Evolutionary conservation across 2,888 invertebrate species (phyloP).

Genomic region (Leuctra nigra): DNA sequence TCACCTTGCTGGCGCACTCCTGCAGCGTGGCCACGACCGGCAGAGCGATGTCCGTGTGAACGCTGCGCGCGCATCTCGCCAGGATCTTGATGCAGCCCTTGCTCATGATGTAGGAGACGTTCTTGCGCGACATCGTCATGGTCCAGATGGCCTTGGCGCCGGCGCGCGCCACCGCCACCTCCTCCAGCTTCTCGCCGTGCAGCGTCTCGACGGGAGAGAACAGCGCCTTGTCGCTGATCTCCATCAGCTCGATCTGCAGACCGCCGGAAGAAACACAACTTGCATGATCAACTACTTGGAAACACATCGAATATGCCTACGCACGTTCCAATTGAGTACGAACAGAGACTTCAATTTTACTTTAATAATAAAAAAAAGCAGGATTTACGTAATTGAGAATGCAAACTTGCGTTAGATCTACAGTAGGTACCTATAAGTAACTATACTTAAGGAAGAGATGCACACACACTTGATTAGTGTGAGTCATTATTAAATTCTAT

Average conservation of each 20-base stretch:
- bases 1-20: conserved; percentile 74
- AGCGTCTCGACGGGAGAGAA: conserved; percentile 54
- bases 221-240: conserved; percentile 57
- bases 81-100: conserved; percentile 60
- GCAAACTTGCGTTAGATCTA: too few species aligned
- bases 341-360: too few species aligned
- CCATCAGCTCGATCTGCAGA: conserved; percentile 73
- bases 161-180: conserved; percentile 64
- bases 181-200: conserved; percentile 53
- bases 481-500: too few species aligned
- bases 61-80: conserved; percentile 69
- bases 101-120: conserved; percentile 72
- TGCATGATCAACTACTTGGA: too few species aligned
- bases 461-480: too few species aligned
- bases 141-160: conserved; percentile 86
- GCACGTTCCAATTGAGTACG: too few species aligned
- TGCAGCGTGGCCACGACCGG: conserved; percentile 83
- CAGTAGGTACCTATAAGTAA: too few species aligned
- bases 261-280: too few species aligned
- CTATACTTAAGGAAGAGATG: too few species aligned
- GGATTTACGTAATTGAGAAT: too few species aligned
- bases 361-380: too few species aligned
- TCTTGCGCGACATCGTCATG: conserved; percentile 71
- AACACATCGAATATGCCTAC: too few species aligned
- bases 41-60: conserved; percentile 77